Conservation (phyloP, 2,888 invertebrate species). For the Xestia rhomboidea region DNA sequence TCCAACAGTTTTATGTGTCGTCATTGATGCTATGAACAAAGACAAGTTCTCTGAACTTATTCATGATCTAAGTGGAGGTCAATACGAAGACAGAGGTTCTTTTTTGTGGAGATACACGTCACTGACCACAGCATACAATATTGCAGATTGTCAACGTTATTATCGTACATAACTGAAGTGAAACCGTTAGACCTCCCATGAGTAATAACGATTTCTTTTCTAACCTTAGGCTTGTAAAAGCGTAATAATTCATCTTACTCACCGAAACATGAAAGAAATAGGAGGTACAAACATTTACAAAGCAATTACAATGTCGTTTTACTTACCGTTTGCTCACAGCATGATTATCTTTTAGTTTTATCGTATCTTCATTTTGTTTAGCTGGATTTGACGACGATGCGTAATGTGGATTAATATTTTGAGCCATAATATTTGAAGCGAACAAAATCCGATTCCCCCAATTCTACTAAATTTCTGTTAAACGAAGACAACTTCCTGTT, state of each 20-base stretch:
- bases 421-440: slow-evolving; percentile 92
- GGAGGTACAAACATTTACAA: slow-evolving; percentile 20
- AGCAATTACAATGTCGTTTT: slow-evolving; percentile 50
- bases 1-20: slow-evolving; percentile 13
- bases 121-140: slow-evolving; percentile 55
- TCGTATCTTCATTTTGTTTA: slow-evolving; percentile 95
- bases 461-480: slow-evolving; percentile 85
- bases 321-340: slow-evolving; percentile 97
- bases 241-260: neutral
- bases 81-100: slow-evolving; percentile 34
- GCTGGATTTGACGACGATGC: slow-evolving; percentile 93
- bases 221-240: neutral
- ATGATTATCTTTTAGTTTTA: slow-evolving; percentile 95
- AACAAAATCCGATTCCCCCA: slow-evolving; percentile 77
- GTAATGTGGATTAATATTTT: slow-evolving; percentile 96
- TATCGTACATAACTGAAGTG: neutral
- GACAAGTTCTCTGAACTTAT: neutral
- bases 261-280: slow-evolving; percentile 19
- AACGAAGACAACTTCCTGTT: slow-evolving; percentile 84
- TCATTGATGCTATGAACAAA: neutral
- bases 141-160: slow-evolving; percentile 43
- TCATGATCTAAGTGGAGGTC: neutral
- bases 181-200: slow-evolving; percentile 52
- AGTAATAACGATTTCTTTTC: neutral
- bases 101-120: slow-evolving; percentile 51